phyloP scores from a whole-genome alignment of 2,888 invertebrate species.

The Ichneumon xanthorius region DNA sequence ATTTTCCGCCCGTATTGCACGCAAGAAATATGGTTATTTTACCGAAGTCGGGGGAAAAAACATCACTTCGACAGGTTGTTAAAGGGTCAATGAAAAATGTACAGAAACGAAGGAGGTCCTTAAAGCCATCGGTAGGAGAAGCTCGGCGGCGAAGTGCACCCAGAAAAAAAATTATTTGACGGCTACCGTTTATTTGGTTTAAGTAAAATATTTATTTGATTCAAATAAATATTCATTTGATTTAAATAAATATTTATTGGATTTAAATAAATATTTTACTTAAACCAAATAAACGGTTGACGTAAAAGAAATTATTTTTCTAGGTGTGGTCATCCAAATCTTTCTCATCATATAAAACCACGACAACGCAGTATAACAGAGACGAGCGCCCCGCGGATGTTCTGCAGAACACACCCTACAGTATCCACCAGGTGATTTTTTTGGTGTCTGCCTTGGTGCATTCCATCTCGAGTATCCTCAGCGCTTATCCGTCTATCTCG shows the following conservation, averaged over 20 bases:
- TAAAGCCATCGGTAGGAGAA: not conserved
- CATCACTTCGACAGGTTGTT: not conserved
- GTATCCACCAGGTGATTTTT: slow-evolving; percentile 40
- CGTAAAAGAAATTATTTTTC: no score
- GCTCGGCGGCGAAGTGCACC: slow-evolving; percentile 49
- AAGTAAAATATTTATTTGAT: no score
- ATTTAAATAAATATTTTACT: no score
- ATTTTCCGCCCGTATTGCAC: no score
- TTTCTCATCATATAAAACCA: slow-evolving; percentile 54
- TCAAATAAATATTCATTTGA: no score
- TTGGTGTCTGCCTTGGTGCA: slow-evolving; percentile 30
- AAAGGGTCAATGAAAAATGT: not conserved
- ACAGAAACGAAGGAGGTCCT: no score
- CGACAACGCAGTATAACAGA: slow-evolving; percentile 25
- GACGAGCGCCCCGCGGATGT: slow-evolving; percentile 32
- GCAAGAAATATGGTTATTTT: no score
- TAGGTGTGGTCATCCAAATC: slow-evolving; percentile 46
- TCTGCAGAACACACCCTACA: not conserved
- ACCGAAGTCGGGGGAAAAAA: no score
- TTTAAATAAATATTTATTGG: no score
- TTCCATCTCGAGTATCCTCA: not conserved
- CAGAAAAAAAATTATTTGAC: no score
- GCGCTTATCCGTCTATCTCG: not conserved
- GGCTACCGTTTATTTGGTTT: no score
- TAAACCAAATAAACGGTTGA: no score